Percentiles rank a stretch among this genome's conserved stretches.
Conservation (phyloP, 64 coral and sea anemone species). For the Trachythela sp. region DNA sequence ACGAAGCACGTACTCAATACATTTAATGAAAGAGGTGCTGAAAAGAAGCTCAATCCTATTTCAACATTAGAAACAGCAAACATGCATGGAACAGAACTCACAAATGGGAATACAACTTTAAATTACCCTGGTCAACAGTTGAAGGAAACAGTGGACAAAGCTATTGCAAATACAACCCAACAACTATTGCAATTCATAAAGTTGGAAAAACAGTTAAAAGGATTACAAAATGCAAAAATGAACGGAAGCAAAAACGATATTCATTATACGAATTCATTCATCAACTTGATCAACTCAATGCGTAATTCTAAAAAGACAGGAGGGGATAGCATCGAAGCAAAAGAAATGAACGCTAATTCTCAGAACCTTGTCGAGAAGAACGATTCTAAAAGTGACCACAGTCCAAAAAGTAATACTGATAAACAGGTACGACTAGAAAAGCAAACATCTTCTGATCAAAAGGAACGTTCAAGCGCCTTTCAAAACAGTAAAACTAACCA, state of each 20-base stretch:
- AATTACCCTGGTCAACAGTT: background rate
- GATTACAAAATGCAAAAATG: background rate
- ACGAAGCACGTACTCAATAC: background rate
- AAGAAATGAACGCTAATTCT: background rate
- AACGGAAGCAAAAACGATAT: background rate
- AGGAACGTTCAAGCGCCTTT: background rate
- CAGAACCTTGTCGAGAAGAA: too few relatives aligned
- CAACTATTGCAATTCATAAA: conserved; percentile 18
- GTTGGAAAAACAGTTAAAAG: conserved; percentile 16
- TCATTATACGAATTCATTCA: background rate
- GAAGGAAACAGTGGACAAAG: background rate
- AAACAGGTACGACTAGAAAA: background rate
- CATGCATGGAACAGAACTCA: background rate
- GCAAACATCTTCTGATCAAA: background rate
- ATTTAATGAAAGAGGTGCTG: background rate
- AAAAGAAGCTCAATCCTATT: background rate
- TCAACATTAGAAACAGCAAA: background rate
- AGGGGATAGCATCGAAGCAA: background rate
- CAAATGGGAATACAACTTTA: background rate
- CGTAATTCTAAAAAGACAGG: background rate
- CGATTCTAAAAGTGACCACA: too few relatives aligned
- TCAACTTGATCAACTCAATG: background rate
- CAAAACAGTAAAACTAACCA: background rate
- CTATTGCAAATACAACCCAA: conserved; percentile 22
- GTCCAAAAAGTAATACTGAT: too few relatives aligned